Evolutionary conservation across 2,113 vertebrate genomes (phyloP), one percentile per base, ranked within the genome.

Genomic region (Cryptotis parvus): DNA sequence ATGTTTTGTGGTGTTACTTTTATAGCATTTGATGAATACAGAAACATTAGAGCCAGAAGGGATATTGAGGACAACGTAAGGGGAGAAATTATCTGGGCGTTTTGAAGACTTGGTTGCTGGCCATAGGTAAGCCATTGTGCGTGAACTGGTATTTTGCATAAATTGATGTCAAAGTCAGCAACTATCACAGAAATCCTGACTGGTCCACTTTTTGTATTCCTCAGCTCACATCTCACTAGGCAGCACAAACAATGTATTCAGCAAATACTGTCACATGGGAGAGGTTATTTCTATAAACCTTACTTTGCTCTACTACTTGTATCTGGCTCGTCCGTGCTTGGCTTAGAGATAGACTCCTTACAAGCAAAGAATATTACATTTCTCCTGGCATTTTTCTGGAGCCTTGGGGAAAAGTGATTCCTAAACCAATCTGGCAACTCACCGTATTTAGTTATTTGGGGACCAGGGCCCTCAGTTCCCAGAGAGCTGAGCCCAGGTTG

Each of bases 11-110:
- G 22, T 90, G 31, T 29, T 91, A 18, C n/a, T 85, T 94, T n/a
- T 74, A 69, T 94, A 99, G 99, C 98, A 75, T 97, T 99, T 96
- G 96, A 98, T 1, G 98, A 99, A 91, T 99, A 99, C 96, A 98
- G 97, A 97, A 97, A 81, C n/a, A 94, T 99, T 27, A 98, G n/a
- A n/a, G 98, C 88, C 98, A 98, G 88, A 99, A 98, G 97, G n/a
- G 98, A 97, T 78, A 97, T 99, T 63, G 98, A 98, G 97, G 97
- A 99, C 68, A 99, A 98, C 97, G 98, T 99, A 39, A 97, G 98
- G 94, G 96, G 98, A 18, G 99, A 99, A n/a, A 96, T 98, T 99
- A 96, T 99, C 98, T 31, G 98, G 98, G 31, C 43, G 95, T 88
- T 96, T 99, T 92, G 97, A 98, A 96, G 92, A 98, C 9, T 95